A percentile compares a stretch with the other conserved stretches of the same genome.
Evolutionary conservation across 2,888 invertebrate genomes (phyloP).

Genomic region (Ptychoptera albimana): DNA sequence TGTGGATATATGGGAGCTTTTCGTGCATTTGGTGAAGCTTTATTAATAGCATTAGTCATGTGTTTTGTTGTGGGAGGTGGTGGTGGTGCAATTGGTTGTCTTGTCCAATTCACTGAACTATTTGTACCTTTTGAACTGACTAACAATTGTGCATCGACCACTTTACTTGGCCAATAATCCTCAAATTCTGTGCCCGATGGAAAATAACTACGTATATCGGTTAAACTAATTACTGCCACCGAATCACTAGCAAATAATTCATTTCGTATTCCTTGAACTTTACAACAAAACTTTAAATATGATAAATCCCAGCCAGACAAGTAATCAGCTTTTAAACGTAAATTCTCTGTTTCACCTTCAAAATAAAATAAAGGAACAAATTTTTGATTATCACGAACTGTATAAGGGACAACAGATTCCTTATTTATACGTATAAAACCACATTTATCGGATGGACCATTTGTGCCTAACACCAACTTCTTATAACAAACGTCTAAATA

Average conservation of each 20-base stretch:
- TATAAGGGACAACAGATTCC: slow-evolving; percentile 86
- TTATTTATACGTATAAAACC: slow-evolving; percentile 86
- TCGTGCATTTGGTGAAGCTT: slow-evolving; percentile 18
- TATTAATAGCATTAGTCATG: slow-evolving; percentile 19
- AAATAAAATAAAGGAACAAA: slow-evolving; percentile 85
- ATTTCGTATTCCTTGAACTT: slow-evolving; percentile 82
- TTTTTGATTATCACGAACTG: slow-evolving; percentile 64
- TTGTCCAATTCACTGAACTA: slow-evolving; percentile 58
- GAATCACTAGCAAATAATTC: slow-evolving; percentile 83
- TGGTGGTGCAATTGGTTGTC: slow-evolving; percentile 59
- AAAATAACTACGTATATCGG: slow-evolving; percentile 81
- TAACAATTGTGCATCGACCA: slow-evolving; percentile 64
- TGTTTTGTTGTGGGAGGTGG: slow-evolving; percentile 19
- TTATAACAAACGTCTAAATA: slow-evolving; percentile 81
- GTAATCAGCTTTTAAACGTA: slow-evolving; percentile 73
- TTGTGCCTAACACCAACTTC: slow-evolving; percentile 55
- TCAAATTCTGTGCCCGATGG: slow-evolving; percentile 80
- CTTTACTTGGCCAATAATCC: slow-evolving; percentile 86
- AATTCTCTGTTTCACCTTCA: slow-evolving; percentile 74
- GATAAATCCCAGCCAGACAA: slow-evolving; percentile 84
- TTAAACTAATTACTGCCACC: slow-evolving; percentile 77
- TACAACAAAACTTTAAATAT: slow-evolving; percentile 86
- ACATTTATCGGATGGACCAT: slow-evolving; percentile 60
- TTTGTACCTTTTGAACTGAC: slow-evolving; percentile 46
- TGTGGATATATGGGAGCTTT: slow-evolving; percentile 7